Evolutionary conservation across 2,797 vertebrate species (phyloP).

Genomic region (Leptodactylus fallax): DNA sequence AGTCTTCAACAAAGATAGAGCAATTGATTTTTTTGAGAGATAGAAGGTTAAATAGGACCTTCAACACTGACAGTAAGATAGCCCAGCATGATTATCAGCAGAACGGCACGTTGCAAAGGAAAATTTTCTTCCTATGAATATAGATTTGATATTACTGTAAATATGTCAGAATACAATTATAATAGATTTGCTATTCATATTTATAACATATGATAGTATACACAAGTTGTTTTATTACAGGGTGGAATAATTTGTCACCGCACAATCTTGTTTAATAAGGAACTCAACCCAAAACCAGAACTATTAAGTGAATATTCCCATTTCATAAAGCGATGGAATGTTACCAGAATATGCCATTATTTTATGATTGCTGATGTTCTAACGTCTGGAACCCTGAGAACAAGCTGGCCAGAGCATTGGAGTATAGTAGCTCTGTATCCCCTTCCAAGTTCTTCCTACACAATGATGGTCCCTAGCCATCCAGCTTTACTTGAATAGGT

Average conservation of each 20-base stretch:
- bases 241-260: no score
- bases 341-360: no score
- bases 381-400: no score
- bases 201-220: neutral
- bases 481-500: no score
- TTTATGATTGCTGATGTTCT: no score
- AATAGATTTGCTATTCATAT: neutral
- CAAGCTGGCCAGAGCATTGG: no score
- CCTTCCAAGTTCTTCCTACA: no score
- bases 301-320: no score
- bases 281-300: neutral
- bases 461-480: no score
- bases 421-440: no score
- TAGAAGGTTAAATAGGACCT: constrained; percentile 29
- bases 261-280: neutral
- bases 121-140: neutral
- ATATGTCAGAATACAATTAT: neutral
- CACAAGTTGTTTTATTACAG: neutral
- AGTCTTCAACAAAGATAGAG: constrained; percentile 1
- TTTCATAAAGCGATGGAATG: no score
- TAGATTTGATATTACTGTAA: neutral
- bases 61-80: neutral
- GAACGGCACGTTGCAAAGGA: neutral
- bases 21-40: constrained; percentile 34
- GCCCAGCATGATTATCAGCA: constrained; percentile 14